Base-by-base conservation (phyloP, 2,888 invertebrate genomes). In the Rhimphoctona megacephalus region DNA sequence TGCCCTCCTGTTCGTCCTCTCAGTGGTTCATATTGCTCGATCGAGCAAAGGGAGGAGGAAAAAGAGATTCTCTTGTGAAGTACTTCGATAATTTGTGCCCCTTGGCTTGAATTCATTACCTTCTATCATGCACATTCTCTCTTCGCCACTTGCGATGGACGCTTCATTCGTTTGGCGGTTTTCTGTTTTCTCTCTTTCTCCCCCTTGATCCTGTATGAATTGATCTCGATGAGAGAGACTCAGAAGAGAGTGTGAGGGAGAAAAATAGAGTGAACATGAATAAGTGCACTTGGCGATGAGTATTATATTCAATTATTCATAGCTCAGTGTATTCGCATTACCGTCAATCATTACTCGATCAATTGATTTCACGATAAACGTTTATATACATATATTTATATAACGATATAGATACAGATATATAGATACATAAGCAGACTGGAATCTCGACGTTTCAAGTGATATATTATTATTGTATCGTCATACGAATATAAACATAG, bases 61-160 rank as follows among this genome's bases (percentile, higher is more conserved):
- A 49, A 57, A 66, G 64, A 52, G 52, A 84, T 81, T 81, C 73
- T 84, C 86, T 84, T 81, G 87, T 77, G 85, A 80, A 85, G 88
- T 88, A 76, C 78, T 85, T 78, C 83, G 85, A 88, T 87, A 88
- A 89, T 89, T 89, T 73, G 76, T 88, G 85, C 86, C 88, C 83
- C 82, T 83, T 77, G 87, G 89, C 88, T 87, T 89, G 89, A 89
- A 88, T 90, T 89, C 88, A 88, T 89, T 89, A 89, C 85, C 81
- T 85, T 81, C 77, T 84, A 88, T 64, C 25, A 43, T 43, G 81
- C 82, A 78, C 85, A 83, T 85, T 82, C 85, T 66, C 25, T 9
- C 74, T 54, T 76, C 36, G 67, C 49, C 49, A 77, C 84, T 86
- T 81, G 46, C 67, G 78, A 73, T 30, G 74, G 43, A 77, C 80